These are phyloP conservation scores for Perccottus glenii DNA, from an alignment of 2,113 vertebrate genomes.

Conservation along the genomic window DNA sequence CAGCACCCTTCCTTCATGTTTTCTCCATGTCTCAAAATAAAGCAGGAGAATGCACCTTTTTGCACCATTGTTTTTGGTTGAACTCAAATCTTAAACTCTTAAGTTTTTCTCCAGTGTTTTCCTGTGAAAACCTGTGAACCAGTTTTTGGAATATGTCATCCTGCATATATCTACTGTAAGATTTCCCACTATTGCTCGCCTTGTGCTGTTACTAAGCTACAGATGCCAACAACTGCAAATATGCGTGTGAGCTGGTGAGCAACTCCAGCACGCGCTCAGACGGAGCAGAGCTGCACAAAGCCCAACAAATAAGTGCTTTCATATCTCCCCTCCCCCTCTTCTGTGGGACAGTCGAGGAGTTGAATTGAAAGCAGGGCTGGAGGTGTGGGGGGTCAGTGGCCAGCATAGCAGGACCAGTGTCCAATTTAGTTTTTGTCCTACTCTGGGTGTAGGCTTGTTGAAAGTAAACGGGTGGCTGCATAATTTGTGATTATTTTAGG, in stretches of 20 bases:
- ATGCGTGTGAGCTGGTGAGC: slow-evolving; percentile 67
- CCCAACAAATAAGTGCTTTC: slow-evolving; percentile 76
- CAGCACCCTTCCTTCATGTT: slow-evolving; percentile 20
- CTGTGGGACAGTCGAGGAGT: slow-evolving; percentile 60
- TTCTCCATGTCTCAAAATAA: slow-evolving; percentile 34
- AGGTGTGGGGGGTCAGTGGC: slow-evolving; percentile 34
- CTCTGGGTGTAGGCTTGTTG: slow-evolving; percentile 30
- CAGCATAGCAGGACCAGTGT: slow-evolving; percentile 55
- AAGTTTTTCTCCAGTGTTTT: neutral
- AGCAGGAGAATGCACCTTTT: slow-evolving; percentile 48
- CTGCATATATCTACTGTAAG: slow-evolving; percentile 52
- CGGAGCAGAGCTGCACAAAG: slow-evolving; percentile 60
- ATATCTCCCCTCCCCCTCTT: slow-evolving; percentile 66
- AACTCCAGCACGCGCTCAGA: slow-evolving; percentile 54
- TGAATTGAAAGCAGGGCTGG: slow-evolving; percentile 56
- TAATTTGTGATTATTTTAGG: too few species aligned
- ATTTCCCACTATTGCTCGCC: slow-evolving; percentile 40
- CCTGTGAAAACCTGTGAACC: slow-evolving; percentile 7
- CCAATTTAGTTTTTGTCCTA: slow-evolving; percentile 42
- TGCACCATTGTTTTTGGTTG: slow-evolving; percentile 54
- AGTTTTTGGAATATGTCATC: slow-evolving; percentile 17
- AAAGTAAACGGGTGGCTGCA: neutral
- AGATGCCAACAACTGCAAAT: slow-evolving; percentile 53
- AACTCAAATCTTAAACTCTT: slow-evolving; percentile 16
- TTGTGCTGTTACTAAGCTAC: slow-evolving; percentile 74